phyloP scores from a whole-genome alignment of 2,888 invertebrate species.

The Cantharis flavilabris region DNA sequence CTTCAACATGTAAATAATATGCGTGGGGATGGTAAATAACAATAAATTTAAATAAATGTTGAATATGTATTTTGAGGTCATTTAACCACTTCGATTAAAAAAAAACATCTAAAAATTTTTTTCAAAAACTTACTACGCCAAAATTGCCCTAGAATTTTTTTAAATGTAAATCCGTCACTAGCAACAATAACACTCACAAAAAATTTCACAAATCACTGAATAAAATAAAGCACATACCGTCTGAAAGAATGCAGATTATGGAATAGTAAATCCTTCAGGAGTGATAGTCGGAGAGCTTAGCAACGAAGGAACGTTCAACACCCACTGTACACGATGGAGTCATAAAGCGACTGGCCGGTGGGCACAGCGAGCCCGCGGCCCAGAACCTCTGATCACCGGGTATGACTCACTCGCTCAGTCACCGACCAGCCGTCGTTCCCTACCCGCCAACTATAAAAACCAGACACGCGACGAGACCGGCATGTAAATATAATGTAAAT shows the following conservation, averaged over 20 bases:
- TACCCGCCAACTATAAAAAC: constrained; percentile 5
- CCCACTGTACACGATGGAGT: constrained; percentile 16
- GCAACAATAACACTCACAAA: not conserved
- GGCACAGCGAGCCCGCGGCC: constrained; percentile 24
- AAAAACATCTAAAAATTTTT: not conserved
- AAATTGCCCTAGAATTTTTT: not conserved
- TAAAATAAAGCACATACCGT: constrained; percentile 5
- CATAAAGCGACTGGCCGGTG: constrained; percentile 32
- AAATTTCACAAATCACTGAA: not conserved
- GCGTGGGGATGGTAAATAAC: not conserved
- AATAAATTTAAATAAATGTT: not conserved
- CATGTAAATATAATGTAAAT: not conserved
- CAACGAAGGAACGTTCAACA: not conserved
- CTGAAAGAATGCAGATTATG: not conserved
- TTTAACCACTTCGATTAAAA: not conserved
- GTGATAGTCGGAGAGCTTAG: not conserved
- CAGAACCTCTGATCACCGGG: constrained; percentile 7
- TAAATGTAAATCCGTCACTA: not conserved
- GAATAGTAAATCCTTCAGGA: constrained; percentile 4
- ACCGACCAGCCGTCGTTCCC: constrained; percentile 19
- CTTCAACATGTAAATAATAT: not conserved
- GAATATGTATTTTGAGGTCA: not conserved
- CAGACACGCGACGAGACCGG: constrained; percentile 30
- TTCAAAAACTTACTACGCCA: not conserved
- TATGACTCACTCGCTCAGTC: constrained; percentile 27